phyloP scores from a whole-genome alignment of 2,113 vertebrate genomes.

The Polyodon spathula region DNA sequence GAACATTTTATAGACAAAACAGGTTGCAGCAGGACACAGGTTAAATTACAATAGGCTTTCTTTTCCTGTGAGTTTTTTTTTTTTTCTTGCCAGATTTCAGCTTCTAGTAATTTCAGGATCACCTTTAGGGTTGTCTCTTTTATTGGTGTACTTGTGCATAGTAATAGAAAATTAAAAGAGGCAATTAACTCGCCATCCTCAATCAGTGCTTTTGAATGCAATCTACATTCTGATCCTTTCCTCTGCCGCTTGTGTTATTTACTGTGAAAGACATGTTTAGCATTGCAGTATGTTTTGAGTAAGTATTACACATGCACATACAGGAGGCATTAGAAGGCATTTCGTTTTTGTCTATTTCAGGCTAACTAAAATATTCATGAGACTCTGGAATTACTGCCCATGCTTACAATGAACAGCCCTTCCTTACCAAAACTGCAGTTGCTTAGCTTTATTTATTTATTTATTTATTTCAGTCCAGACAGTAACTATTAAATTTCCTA shows the following conservation, averaged over 20 bases:
- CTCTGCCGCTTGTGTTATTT: not conserved
- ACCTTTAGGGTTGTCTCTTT: not conserved
- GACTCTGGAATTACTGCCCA: not conserved
- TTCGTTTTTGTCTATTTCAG: not conserved
- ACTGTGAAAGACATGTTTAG: not conserved
- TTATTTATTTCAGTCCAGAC: constrained; percentile 16
- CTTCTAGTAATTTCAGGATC: not conserved
- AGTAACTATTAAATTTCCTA: not conserved
- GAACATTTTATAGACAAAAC: not conserved
- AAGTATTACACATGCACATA: not conserved
- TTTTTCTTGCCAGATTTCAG: not conserved
- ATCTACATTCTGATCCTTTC: not conserved
- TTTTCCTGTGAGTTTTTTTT: not conserved
- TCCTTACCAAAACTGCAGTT: not conserved
- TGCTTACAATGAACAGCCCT: not conserved
- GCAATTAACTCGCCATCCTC: not conserved
- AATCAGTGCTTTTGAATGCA: not conserved
- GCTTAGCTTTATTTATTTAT: constrained; percentile 26
- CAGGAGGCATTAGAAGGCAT: not conserved
- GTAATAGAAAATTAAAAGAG: constrained; percentile 8
- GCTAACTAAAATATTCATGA: constrained; percentile 3
- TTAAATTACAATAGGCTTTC: not conserved
- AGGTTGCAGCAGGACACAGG: not conserved
- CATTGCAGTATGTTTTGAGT: not conserved
- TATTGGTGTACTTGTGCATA: constrained; percentile 5